phyloP scores from a whole-genome alignment of 2,113 vertebrate species.

The Calidris pygmaea region DNA sequence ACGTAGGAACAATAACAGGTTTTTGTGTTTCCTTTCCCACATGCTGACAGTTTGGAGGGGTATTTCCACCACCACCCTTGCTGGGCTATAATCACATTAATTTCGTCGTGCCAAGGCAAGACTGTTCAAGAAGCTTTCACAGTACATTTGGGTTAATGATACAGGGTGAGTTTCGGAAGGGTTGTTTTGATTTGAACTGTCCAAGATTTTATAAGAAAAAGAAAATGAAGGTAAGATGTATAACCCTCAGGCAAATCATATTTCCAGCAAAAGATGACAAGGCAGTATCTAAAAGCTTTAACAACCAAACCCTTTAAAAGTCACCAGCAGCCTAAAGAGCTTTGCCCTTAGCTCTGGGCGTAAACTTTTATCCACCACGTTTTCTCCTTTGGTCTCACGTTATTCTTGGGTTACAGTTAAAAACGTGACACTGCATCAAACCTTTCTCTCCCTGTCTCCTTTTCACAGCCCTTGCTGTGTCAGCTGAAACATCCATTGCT shows the following conservation, averaged over 20 bases:
- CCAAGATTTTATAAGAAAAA: background rate
- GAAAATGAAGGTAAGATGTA: background rate
- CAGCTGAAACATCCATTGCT: background rate
- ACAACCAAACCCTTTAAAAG: background rate
- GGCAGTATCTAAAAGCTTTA: background rate
- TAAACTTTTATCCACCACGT: background rate
- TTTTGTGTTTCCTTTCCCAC: constrained; percentile 17
- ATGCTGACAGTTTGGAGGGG: background rate
- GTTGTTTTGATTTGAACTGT: background rate
- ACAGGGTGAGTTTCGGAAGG: background rate
- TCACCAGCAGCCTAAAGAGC: background rate
- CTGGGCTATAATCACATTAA: background rate
- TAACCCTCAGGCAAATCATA: background rate
- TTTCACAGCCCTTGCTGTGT: background rate
- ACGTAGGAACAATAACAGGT: background rate
- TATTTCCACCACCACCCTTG: background rate
- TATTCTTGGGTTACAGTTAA: background rate
- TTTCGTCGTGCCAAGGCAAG: background rate
- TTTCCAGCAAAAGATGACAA: background rate
- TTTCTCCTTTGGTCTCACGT: background rate
- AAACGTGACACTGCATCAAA: background rate
- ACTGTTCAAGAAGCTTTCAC: background rate
- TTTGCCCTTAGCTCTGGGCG: background rate
- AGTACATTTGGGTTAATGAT: background rate
- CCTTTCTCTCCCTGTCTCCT: background rate